Evolutionary conservation across 2,888 invertebrate genomes (phyloP), one percentile per base, ranked within the genome.

Genomic region (Plebejus anna): DNA sequence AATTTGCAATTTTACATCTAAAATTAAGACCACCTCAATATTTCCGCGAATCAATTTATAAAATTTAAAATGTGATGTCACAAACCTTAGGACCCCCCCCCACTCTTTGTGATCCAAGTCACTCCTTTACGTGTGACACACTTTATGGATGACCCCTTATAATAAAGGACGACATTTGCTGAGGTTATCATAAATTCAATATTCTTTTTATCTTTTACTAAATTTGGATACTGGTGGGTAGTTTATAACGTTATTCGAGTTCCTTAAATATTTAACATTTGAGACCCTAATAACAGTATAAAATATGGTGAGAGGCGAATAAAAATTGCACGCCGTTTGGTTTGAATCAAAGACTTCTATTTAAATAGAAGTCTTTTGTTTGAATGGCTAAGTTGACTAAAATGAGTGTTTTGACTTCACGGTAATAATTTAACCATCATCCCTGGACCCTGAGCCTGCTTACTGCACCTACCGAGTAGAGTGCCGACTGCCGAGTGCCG

Each of bases 181-280:
- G 51, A 72, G 28, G 47, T 73, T 73, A 55, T 73, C 73, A 73
- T 73, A 73, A 73, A 73, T 55, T 73, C 55, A 16, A 51, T 32
- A 51, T 55, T 51, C 73, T 55, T 72, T 72, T 71, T 71, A 71
- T 71, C 22, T 72, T 72, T 73, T 55, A 55, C 73, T 55, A 51
- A 73, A 55, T 73, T 28, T 55, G 73, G 73, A 22, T 6, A 11
- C 32, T 32, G 28, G 73, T 73, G 51, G 73, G 73, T 42, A 71
- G 71, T 55, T 28, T 32, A 55, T 55, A 73, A 73, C 22, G 73
- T 73, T 51, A 73, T 32, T 51, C 16, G 73, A 55, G 51, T 66
- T 38, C 22, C 22, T 72, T 73, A 73, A 51, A 55, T 55, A 73
- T 73, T 73, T 73, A 16, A 32, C 16, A 32, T 73, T 73, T 55